phyloP scores from a whole-genome alignment of 2,888 invertebrate genomes.

The Dusona sp. region DNA sequence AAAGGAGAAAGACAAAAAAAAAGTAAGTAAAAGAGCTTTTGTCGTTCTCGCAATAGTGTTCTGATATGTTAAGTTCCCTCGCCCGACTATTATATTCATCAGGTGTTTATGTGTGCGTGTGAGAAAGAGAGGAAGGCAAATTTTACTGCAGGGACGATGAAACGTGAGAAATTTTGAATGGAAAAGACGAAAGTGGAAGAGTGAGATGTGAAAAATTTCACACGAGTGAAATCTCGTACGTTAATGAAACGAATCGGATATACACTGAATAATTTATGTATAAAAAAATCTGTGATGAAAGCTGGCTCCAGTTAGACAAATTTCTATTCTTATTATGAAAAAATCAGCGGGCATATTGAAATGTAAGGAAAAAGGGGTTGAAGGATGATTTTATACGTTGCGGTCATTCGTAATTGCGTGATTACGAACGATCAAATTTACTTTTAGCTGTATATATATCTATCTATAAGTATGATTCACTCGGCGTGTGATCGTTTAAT shows the following conservation, averaged over 20 bases:
- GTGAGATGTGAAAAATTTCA: constrained; percentile 56
- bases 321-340: constrained; percentile 37
- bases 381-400: constrained; percentile 27
- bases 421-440: constrained; percentile 41
- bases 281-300: constrained; percentile 21
- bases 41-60: constrained; percentile 25
- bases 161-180: constrained; percentile 61
- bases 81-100: constrained; percentile 46
- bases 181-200: constrained; percentile 65
- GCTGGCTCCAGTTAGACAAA: constrained; percentile 27
- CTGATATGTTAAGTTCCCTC: constrained; percentile 44
- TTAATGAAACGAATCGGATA: constrained; percentile 64
- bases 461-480: background rate
- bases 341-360: background rate
- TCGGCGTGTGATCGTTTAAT: constrained; percentile 32
- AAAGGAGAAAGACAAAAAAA: background rate
- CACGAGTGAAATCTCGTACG: constrained; percentile 64
- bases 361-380: constrained; percentile 12
- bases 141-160: constrained; percentile 13
- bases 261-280: background rate
- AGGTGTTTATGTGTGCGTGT: background rate
- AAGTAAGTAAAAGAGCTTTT: constrained; percentile 53
- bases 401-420: constrained; percentile 43
- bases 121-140: constrained; percentile 7
- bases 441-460: constrained; percentile 15